These are phyloP conservation scores for Panopea generosa DNA, from an alignment of 2,888 invertebrate species.

Conservation along the genomic window DNA sequence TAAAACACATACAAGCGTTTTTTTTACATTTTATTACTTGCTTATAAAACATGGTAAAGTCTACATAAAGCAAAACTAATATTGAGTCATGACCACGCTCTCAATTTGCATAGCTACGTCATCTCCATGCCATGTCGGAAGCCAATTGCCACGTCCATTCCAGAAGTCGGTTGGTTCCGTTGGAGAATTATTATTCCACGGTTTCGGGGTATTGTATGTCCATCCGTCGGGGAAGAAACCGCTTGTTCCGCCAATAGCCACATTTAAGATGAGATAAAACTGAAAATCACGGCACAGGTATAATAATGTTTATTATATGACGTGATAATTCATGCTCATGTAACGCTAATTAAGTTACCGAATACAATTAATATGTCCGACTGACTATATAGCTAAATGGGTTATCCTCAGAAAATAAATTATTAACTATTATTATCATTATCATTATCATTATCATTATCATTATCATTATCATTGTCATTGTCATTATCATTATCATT, in stretches of 20 bases:
- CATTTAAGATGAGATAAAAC: conserved; percentile 79
- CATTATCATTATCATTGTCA: no score
- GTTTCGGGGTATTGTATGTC: conserved; percentile 87
- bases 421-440: neutral
- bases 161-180: conserved; percentile 87
- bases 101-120: conserved; percentile 88
- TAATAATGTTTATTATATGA: neutral
- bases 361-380: no score
- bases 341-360: no score
- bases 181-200: conserved; percentile 89
- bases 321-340: neutral
- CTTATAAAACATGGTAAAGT: no score
- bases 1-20: no score
- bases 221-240: conserved; percentile 84
- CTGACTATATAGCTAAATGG: no score
- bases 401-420: no score
- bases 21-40: no score
- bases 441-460: neutral
- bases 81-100: conserved; percentile 88
- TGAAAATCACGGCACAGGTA: conserved; percentile 84
- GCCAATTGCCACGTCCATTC: conserved; percentile 87
- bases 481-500: no score
- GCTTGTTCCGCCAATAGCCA: conserved; percentile 77
- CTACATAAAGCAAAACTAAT: no score
- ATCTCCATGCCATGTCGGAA: conserved; percentile 88